These are phyloP conservation scores for Xiphydria camelus DNA, from an alignment of 2,888 invertebrate genomes.

Conservation along the genomic window DNA sequence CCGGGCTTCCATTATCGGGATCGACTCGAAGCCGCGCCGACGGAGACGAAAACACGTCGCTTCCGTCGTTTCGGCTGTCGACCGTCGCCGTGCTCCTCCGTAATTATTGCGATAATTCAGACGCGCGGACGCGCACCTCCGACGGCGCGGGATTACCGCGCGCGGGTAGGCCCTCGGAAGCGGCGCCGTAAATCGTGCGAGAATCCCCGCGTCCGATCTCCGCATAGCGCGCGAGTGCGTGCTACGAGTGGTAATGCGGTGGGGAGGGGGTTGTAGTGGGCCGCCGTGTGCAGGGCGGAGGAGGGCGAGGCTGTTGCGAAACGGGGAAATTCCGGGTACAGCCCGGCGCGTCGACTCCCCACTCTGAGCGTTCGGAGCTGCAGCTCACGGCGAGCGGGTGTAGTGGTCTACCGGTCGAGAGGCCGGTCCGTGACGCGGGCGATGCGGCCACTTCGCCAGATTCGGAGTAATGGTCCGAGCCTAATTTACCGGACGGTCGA, in stretches of 20 bases:
- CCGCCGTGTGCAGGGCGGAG: background rate
- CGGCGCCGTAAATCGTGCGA: no score
- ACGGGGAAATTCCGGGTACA: background rate
- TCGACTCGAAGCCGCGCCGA: no score
- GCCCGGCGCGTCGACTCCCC: background rate
- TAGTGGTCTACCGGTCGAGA: background rate
- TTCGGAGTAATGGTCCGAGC: conserved; percentile 11
- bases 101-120: no score
- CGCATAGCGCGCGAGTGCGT: conserved; percentile 1
- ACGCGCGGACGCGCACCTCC: no score
- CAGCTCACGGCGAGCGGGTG: background rate
- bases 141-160: background rate
- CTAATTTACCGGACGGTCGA: conserved; percentile 12
- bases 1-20: no score
- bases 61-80: no score
- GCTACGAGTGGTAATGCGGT: conserved; percentile 3
- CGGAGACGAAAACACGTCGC: no score
- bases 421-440: background rate
- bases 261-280: background rate
- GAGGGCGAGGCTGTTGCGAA: background rate
- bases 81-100: no score
- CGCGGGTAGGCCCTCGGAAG: conserved; percentile 3
- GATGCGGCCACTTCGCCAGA: conserved; percentile 3
- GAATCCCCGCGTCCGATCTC: conserved; percentile 4
- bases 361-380: background rate